Percentiles rank a stretch among this genome's conserved stretches.
Conservation (phyloP, 1,140 invertebrate species). For the Drosophila pachea region DNA sequence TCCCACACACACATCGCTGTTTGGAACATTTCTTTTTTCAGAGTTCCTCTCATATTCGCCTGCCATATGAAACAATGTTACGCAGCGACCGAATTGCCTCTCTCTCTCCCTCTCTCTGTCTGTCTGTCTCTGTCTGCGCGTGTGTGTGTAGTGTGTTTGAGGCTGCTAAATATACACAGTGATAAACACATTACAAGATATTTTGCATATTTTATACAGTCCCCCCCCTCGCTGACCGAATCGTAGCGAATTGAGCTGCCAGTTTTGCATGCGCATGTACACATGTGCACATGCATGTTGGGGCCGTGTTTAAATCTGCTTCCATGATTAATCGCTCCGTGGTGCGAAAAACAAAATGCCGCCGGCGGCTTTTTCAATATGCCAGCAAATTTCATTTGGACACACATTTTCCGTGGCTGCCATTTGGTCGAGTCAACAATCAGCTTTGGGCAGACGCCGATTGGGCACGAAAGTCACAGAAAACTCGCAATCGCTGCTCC, state of each 20-base stretch:
- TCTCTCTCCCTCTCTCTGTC: background rate
- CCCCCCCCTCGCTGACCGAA: constrained; percentile 8
- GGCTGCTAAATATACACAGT: constrained; percentile 53
- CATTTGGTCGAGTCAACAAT: constrained; percentile 13
- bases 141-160: constrained; percentile 10
- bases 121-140: background rate
- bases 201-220: constrained; percentile 69
- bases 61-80: constrained; percentile 44
- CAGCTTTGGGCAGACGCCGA: background rate
- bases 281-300: constrained; percentile 9
- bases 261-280: background rate
- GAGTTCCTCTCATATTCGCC: background rate
- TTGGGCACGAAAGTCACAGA: background rate
- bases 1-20: background rate
- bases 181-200: constrained; percentile 75
- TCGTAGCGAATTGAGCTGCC: constrained; percentile 1
- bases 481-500: no score
- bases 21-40: background rate
- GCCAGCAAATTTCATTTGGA: constrained; percentile 48
- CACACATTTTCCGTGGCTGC: constrained; percentile 35
- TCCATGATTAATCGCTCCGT: constrained; percentile 67
- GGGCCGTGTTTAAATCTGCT: constrained; percentile 64
- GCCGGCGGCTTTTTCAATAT: constrained; percentile 55
- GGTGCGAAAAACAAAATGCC: constrained; percentile 47
- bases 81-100: background rate